Conservation (phyloP, 1,140 invertebrate genomes). For the Helicoverpa zea region DNA sequence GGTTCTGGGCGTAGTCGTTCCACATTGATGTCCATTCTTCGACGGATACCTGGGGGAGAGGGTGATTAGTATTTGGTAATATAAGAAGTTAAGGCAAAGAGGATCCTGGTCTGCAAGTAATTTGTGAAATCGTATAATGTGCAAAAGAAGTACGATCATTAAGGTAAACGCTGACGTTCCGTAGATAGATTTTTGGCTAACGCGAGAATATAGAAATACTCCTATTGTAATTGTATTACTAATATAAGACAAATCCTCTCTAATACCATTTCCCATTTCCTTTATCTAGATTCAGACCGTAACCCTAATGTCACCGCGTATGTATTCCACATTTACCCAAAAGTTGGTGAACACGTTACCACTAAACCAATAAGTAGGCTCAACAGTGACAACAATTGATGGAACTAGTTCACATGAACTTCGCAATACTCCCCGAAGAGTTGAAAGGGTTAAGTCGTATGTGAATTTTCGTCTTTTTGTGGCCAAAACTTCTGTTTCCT, state of each 20-base stretch:
- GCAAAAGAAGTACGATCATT: no score
- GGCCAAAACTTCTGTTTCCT: not conserved
- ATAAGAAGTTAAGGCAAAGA: not conserved
- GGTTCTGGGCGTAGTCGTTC: conserved; percentile 93
- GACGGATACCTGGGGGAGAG: conserved; percentile 84
- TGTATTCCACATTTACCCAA: not conserved
- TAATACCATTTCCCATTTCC: no score
- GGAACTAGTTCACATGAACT: conserved; percentile 31
- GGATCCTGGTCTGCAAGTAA: not conserved
- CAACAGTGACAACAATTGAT: conserved; percentile 23
- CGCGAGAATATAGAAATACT: no score
- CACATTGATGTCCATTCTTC: conserved; percentile 96
- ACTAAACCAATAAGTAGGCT: conserved; percentile 6
- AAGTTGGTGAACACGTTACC: not conserved
- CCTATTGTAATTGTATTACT: no score
- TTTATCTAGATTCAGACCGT: no score
- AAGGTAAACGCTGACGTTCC: no score
- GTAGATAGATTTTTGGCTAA: no score
- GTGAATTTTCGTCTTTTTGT: not conserved
- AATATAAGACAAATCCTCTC: no score
- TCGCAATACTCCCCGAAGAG: conserved; percentile 1
- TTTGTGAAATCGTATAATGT: no score
- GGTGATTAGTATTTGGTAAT: not conserved
- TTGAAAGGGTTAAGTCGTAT: conserved; percentile 25
- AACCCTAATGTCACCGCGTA: not conserved